These are phyloP conservation scores for Genyomyrus donnyi DNA, from an alignment of 2,113 vertebrate genomes.

Conservation along the genomic window DNA sequence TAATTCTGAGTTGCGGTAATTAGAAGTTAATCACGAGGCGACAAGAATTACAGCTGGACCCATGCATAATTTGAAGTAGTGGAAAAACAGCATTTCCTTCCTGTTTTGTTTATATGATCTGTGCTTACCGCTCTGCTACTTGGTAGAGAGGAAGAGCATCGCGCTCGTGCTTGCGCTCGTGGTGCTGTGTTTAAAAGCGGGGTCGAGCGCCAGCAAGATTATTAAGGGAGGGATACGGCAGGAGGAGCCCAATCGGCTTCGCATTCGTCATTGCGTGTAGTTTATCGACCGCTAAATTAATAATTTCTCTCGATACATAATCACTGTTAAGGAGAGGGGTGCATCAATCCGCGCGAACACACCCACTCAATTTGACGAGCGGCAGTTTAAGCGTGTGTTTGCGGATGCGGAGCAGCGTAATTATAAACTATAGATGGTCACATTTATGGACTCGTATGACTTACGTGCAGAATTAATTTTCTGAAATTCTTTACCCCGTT, in stretches of 20 bases:
- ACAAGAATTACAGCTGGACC: conserved; percentile 56
- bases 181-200: conserved; percentile 80
- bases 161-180: conserved; percentile 62
- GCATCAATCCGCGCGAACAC: conserved; percentile 52
- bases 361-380: background rate
- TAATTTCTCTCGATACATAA: conserved; percentile 66
- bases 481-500: background rate
- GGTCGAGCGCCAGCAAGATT: conserved; percentile 79
- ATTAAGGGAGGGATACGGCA: conserved; percentile 86
- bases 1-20: conserved; percentile 29
- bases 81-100: conserved; percentile 44
- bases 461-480: background rate
- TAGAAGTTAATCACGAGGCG: conserved; percentile 60
- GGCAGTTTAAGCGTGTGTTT: background rate
- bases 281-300: conserved; percentile 78
- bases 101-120: conserved; percentile 51
- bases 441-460: background rate
- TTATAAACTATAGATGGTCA: background rate
- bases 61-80: conserved; percentile 54
- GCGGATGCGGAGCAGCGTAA: background rate
- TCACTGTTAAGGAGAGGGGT: conserved; percentile 61
- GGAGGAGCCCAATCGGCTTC: conserved; percentile 82
- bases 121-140: conserved; percentile 52
- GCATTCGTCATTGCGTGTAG: conserved; percentile 75
- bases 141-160: conserved; percentile 49